Conservation (phyloP, 2,888 invertebrate genomes). For the Myopa tessellatipennis region DNA sequence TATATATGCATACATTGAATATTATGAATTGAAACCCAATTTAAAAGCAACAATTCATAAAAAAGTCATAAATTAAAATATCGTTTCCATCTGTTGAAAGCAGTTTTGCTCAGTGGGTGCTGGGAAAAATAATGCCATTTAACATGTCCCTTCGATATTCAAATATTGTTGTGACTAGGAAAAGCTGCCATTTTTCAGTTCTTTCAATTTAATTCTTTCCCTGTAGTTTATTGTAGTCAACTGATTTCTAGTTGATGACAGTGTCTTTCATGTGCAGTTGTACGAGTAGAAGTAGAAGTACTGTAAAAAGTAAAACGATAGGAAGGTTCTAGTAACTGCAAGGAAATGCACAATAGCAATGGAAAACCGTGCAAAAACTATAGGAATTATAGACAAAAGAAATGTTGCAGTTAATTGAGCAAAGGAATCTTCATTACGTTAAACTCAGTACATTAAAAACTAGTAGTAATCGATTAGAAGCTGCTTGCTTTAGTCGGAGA, state of each 20-base stretch:
- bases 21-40: neutral
- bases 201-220: slow-evolving; percentile 15
- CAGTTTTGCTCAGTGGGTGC: neutral
- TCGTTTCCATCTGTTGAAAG: slow-evolving; percentile 30
- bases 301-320: too few species aligned
- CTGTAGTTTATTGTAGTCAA: neutral
- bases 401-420: neutral
- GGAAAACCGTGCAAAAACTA: neutral
- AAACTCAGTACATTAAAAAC: neutral
- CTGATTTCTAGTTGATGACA: neutral
- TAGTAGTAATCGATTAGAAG: neutral
- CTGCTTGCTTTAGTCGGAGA: too few species aligned
- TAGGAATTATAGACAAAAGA: neutral
- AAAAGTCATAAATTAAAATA: neutral
- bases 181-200: slow-evolving; percentile 44
- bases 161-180: slow-evolving; percentile 47
- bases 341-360: too few species aligned
- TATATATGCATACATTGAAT: too few species aligned
- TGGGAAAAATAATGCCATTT: slow-evolving; percentile 19
- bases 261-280: neutral
- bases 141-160: neutral
- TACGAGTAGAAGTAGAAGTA: neutral
- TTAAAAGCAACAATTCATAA: neutral
- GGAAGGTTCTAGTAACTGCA: too few species aligned
- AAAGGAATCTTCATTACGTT: neutral